These are phyloP conservation scores for Tapera naevia DNA, from an alignment of 2,797 vertebrate genomes.

Conservation along the genomic window DNA sequence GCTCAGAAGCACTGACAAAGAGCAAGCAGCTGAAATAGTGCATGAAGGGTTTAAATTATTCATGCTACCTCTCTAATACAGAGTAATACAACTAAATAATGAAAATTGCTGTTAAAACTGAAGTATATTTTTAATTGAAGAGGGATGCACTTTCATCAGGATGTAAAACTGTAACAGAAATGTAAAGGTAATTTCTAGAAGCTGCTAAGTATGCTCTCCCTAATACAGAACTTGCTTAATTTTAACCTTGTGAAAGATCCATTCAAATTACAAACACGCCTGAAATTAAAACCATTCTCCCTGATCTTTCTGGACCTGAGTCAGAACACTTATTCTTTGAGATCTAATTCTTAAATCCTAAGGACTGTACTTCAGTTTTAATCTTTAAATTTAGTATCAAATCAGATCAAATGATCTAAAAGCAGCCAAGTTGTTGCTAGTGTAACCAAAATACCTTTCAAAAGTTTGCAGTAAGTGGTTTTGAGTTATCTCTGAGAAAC, in stretches of 20 bases:
- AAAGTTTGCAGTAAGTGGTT: background rate
- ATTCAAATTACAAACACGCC: background rate
- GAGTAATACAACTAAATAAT: background rate
- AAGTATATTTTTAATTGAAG: background rate
- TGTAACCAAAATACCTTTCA: constrained; percentile 22
- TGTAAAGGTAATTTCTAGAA: background rate
- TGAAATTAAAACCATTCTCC: background rate
- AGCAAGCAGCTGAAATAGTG: background rate
- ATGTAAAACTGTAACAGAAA: background rate
- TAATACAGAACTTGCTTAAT: background rate
- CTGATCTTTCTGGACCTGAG: background rate
- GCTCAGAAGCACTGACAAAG: background rate
- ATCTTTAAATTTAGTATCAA: constrained; percentile 9
- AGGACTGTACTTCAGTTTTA: constrained; percentile 22
- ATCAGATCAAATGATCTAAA: constrained; percentile 26
- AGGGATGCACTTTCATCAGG: background rate
- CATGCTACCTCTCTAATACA: background rate
- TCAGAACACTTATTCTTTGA: background rate
- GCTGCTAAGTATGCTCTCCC: background rate
- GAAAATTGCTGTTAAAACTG: background rate
- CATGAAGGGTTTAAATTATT: background rate
- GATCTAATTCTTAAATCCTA: constrained; percentile 42
- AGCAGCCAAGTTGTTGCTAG: background rate
- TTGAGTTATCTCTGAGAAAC: background rate
- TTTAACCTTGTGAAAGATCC: background rate